Base-by-base conservation (phyloP, 2,113 vertebrate genomes). In the Ochotona princeps region DNA sequence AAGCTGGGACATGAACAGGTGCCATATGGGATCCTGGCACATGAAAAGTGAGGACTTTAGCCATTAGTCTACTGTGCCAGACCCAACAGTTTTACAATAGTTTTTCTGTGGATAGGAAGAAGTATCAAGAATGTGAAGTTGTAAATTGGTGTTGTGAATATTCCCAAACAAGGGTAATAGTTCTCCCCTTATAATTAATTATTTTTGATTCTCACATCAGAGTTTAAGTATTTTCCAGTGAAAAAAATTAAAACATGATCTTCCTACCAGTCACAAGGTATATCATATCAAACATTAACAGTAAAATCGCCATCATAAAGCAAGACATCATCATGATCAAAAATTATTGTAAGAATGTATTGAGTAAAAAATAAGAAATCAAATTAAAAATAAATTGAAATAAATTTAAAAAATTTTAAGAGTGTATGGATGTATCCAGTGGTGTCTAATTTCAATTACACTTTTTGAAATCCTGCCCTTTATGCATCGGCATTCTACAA, bases 181-280 rank as follows among this genome's bases (percentile, higher is more conserved):
- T 79, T 51, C 92, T 66, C 75, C 54, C 23, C 21, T 91, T 51
- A 8, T 69, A 84, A 51, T 38, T 82, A 30, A 51, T 47, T 25
- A 66, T 44, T 51, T 90, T 89, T 93, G 44, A 79, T 79, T 94
- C 95, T 67, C 70, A 76, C 30, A 44, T 21, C 7, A 28, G 88
- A 63, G 7, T 1, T 69, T 76, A 89, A 76, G 47, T 76, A 83
- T 26, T 25, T 67, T 3, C 38, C 5, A 75, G 12, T 87, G 28
- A 2, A 11, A 6, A 20, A 74, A 8, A 87, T 74, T 87, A 49
- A 91, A 72, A 91, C 32, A 0, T 21, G 91, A 44, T 73, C 12
- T 92, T 66, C 72, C 51, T 4, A 95, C 81, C 5, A 69, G 95
- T 86, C 23, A 66, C 32, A 76, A 79, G 15, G 17, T 66, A 14